Evolutionary conservation across 2,113 vertebrate genomes (phyloP).

Genomic region (Neofelis nebulosa): DNA sequence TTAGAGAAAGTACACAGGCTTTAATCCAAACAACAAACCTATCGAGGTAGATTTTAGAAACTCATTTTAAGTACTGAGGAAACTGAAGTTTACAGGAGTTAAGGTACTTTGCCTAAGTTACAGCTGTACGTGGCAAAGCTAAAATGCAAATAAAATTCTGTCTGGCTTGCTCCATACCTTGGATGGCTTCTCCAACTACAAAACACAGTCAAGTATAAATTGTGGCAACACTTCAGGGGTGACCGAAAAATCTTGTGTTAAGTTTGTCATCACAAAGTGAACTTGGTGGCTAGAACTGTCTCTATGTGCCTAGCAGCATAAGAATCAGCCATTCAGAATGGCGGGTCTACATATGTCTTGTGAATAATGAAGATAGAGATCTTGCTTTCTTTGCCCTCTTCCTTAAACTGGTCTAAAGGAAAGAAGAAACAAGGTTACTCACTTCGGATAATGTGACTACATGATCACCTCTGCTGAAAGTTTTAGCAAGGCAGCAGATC

Average conservation of each 20-base stretch:
- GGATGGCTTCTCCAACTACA: neutral
- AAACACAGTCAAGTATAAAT: neutral
- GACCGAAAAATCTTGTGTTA: neutral
- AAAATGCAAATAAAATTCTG: neutral
- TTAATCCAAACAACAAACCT: neutral
- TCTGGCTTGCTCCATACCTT: neutral
- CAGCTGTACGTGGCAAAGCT: neutral
- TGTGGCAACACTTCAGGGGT: neutral
- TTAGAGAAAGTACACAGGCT: neutral
- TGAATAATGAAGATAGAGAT: neutral
- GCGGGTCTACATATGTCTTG: neutral
- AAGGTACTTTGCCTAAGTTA: neutral
- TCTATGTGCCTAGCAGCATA: accelerated
- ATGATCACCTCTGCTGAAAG: neutral
- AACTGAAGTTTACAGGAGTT: neutral
- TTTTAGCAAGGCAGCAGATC: neutral
- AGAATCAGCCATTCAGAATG: neutral
- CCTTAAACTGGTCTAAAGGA: neutral
- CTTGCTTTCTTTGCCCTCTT: neutral
- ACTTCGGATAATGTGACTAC: neutral
- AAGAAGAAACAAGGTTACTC: neutral
- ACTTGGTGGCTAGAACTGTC: neutral
- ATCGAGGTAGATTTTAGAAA: neutral
- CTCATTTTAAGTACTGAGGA: neutral
- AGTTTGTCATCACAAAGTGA: neutral